Evolutionary conservation across 2,113 vertebrate species (phyloP).

Genomic region (Amphiprion ocellaris): DNA sequence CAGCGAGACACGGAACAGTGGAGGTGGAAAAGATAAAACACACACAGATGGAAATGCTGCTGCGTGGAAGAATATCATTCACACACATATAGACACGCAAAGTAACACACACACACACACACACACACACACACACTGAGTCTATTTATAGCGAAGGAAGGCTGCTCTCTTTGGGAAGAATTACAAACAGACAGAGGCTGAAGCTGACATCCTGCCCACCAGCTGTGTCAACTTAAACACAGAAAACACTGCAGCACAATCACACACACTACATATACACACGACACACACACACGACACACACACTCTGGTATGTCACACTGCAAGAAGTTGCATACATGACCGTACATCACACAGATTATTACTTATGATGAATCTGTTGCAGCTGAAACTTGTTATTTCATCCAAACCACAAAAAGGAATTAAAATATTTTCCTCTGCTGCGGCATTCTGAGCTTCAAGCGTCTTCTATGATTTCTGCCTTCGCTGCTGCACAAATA

Average conservation of each 20-base stretch:
- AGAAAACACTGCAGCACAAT: constrained; percentile 61
- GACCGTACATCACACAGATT: background rate
- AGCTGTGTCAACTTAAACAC: constrained; percentile 88
- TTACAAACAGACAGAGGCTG: constrained; percentile 84
- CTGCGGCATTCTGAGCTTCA: no score
- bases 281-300: constrained; percentile 1
- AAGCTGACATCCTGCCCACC: constrained; percentile 86
- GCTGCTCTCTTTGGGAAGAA: constrained; percentile 80
- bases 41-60: constrained; percentile 48
- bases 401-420: no score
- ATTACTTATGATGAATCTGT: no score
- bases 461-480: no score
- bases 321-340: background rate
- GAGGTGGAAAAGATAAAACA: constrained; percentile 38
- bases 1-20: constrained; percentile 37
- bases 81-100: constrained; percentile 54
- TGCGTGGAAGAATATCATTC: constrained; percentile 48
- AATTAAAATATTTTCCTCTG: no score
- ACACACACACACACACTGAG: constrained; percentile 22
- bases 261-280: constrained; percentile 24
- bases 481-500: no score
- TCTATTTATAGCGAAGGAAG: constrained; percentile 85
- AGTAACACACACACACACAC: constrained; percentile 47
- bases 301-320: constrained; percentile 21
- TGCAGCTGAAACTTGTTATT: no score